Evolutionary conservation across 2,888 invertebrate genomes (phyloP), one percentile per base, ranked within the genome.

Genomic region (Platynereis dumerilii): DNA sequence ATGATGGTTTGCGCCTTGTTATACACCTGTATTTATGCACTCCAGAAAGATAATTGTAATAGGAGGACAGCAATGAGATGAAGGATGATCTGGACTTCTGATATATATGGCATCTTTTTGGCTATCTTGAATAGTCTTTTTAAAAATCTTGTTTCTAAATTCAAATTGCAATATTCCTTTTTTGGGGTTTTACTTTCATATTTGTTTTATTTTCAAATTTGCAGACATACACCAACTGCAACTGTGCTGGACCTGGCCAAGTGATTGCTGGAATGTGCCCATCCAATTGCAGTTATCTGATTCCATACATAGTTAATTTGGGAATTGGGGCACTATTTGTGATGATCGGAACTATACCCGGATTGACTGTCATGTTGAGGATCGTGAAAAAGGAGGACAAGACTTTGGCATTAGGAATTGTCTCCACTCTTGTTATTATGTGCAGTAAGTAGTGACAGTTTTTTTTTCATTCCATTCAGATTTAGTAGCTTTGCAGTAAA

Each of bases 401-500:
- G 2, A 54, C 61, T 15, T 17, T 61, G 22, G 54, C 61, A 1
- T 1, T 61, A n/a, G 61, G 61, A 22, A 29, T 61, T 24, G 7
- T 26, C 12, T 53, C 53, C 2, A 61, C 61, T 27, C 39, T 54
- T 15, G 39, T 61, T 1, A 39, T 54, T 2, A 17, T 54, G 17
- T 22, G 24, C 53, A 54, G 61, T 61, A 55, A 22, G 61, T 61
- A 17, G 22, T n/a, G n/a, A n/a, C n/a, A n/a, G n/a, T n/a, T n/a
- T n/a, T n/a, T n/a, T n/a, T n/a, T n/a, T n/a, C n/a, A n/a, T n/a
- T n/a, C n/a, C n/a, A n/a, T n/a, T n/a, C n/a, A n/a, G n/a, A n/a
- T n/a, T n/a, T n/a, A n/a, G n/a, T n/a, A n/a, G n/a, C n/a, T n/a
- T n/a, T n/a, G n/a, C n/a, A n/a, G n/a, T n/a, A n/a, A n/a, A n/a